Percentiles rank a stretch among this genome's conserved stretches.
Conservation (phyloP, 2,797 vertebrate species). For the Trachops cirrhosus region DNA sequence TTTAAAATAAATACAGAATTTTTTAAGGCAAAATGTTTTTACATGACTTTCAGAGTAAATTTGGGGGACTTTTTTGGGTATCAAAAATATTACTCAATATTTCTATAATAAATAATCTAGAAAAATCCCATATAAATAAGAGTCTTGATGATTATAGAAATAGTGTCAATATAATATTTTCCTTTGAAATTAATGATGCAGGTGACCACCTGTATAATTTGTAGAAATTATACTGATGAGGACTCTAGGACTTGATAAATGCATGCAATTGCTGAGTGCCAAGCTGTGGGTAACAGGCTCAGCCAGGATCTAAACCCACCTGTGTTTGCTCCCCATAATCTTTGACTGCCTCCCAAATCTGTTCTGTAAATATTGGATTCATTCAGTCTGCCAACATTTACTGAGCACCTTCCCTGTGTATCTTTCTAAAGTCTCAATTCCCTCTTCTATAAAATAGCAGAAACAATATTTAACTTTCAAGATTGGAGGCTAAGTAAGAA, state of each 20-base stretch:
- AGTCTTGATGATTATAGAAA: not conserved
- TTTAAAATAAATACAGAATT: constrained; percentile 1
- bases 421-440: constrained; percentile 17
- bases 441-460: not conserved
- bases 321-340: not conserved
- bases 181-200: not conserved
- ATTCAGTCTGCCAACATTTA: not conserved
- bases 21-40: constrained; percentile 19
- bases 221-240: not conserved
- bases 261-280: not conserved
- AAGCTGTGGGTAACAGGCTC: not conserved
- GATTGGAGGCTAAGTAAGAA: not conserved
- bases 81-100: not conserved
- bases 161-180: not conserved
- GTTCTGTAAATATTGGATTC: not conserved
- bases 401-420: not conserved
- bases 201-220: not conserved
- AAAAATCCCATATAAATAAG: not conserved
- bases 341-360: not conserved
- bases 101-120: not conserved
- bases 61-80: not conserved
- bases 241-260: not conserved
- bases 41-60: not conserved
- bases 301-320: not conserved
- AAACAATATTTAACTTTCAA: not conserved